Conservation (phyloP, 1,140 invertebrate genomes). For the Thalassaphorura encarpata region DNA sequence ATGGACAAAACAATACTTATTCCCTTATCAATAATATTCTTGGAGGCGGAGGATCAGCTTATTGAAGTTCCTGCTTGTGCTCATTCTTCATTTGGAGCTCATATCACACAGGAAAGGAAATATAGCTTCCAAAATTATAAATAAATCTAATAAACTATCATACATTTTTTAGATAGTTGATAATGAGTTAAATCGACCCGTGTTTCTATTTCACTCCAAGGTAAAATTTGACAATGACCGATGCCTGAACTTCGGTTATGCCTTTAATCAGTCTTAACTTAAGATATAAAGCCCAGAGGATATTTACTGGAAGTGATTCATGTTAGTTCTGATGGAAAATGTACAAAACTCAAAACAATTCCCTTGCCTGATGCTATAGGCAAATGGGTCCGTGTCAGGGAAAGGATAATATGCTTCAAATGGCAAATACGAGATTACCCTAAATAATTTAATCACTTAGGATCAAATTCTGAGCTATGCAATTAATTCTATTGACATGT, state of each 20-base stretch:
- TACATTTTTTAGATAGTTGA: too few species aligned
- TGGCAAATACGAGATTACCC: conserved; percentile 7
- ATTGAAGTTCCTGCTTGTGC: conserved; percentile 23
- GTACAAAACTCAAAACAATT: background rate
- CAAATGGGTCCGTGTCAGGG: conserved; percentile 9
- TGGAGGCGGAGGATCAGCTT: conserved; percentile 8
- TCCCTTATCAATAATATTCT: conserved; percentile 13
- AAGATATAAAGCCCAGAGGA: background rate
- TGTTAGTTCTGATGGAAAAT: conserved; percentile 2
- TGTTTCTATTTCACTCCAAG: background rate
- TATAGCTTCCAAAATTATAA: too few species aligned
- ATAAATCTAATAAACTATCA: too few species aligned
- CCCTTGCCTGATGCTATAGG: background rate
- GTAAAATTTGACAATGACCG: conserved; percentile 2
- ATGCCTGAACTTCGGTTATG: background rate
- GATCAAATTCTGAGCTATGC: background rate
- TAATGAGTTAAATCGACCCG: background rate
- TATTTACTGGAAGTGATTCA: conserved; percentile 5
- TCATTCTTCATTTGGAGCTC: too few species aligned
- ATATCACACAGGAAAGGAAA: too few species aligned
- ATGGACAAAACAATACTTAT: conserved; percentile 6
- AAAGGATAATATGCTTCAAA: conserved; percentile 4
- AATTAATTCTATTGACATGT: conserved; percentile 11
- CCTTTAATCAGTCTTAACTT: background rate
- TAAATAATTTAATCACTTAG: background rate